phyloP scores from a whole-genome alignment of 2,797 vertebrate genomes.

The Labroides dimidiatus region DNA sequence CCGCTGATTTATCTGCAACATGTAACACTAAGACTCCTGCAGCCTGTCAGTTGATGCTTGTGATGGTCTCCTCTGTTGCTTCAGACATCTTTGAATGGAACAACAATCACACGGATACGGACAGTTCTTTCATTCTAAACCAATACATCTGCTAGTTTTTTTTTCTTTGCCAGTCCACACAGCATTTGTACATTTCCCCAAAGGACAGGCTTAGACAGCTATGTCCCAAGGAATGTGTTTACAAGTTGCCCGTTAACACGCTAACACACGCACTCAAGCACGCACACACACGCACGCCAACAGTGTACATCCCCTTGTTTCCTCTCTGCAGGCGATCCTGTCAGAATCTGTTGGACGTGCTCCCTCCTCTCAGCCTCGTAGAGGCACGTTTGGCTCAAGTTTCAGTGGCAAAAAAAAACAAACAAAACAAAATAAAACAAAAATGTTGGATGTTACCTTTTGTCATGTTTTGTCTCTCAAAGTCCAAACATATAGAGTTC shows the following conservation, averaged over 20 bases:
- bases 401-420: conserved; percentile 97
- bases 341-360: conserved; percentile 91
- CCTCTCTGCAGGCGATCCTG: conserved; percentile 93
- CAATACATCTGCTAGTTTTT: conserved; percentile 72
- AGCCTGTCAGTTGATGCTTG: conserved; percentile 79
- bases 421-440: conserved; percentile 57
- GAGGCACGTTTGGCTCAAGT: conserved; percentile 99
- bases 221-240: conserved; percentile 99
- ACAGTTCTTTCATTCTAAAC: conserved; percentile 77
- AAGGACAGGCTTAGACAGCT: conserved; percentile 91
- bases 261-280: conserved; percentile 86
- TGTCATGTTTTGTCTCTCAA: conserved; percentile 78
- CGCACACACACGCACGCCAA: conserved; percentile 84
- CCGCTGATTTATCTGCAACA: conserved; percentile 82
- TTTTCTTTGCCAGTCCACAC: conserved; percentile 91
- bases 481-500: conserved; percentile 94
- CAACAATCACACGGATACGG: conserved; percentile 73
- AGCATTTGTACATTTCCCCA: conserved; percentile 90
- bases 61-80: conserved; percentile 75
- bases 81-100: conserved; percentile 74
- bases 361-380: conserved; percentile 96
- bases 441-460: conserved; percentile 70
- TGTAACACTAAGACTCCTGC: conserved; percentile 90
- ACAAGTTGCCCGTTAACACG: conserved; percentile 89
- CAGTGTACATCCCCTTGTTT: conserved; percentile 81